Evolutionary conservation across 2,113 vertebrate species (phyloP).

Genomic region (Agelaius phoeniceus): DNA sequence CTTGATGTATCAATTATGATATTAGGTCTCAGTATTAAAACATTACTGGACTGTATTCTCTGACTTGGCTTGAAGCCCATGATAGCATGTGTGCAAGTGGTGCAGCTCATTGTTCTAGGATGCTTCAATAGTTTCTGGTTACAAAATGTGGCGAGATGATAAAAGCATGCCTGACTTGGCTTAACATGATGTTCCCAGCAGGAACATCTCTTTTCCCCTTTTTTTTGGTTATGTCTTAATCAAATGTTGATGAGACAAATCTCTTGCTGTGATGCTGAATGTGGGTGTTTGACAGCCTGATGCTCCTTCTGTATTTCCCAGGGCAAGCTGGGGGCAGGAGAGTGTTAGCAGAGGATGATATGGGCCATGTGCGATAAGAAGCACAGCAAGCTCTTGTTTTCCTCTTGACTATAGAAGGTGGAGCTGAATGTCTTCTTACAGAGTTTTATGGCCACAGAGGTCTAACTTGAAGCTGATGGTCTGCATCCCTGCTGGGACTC

Average conservation of each 20-base stretch:
- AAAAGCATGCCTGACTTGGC: neutral
- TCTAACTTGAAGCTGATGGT: neutral
- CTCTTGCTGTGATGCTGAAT: fast-evolving
- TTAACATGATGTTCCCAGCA: neutral
- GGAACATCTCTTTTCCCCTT: neutral
- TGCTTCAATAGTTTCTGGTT: neutral
- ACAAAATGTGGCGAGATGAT: neutral
- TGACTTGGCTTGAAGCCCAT: neutral
- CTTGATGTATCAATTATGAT: neutral
- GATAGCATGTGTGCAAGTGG: neutral
- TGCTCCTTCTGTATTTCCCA: neutral
- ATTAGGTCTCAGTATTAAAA: neutral
- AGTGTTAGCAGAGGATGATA: neutral
- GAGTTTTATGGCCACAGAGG: neutral
- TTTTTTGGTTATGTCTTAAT: neutral
- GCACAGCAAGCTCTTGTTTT: neutral
- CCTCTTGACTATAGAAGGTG: fast-evolving
- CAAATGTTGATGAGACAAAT: neutral
- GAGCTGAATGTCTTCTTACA: neutral
- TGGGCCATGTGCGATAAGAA: neutral
- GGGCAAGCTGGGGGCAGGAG: neutral
- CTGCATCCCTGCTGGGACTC: neutral
- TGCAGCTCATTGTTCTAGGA: neutral
- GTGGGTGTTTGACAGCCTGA: neutral
- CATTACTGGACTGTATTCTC: neutral